Conservation (phyloP, 37 sponge, comb jelly and placozoan species). For the Lycopodina hypogea region DNA sequence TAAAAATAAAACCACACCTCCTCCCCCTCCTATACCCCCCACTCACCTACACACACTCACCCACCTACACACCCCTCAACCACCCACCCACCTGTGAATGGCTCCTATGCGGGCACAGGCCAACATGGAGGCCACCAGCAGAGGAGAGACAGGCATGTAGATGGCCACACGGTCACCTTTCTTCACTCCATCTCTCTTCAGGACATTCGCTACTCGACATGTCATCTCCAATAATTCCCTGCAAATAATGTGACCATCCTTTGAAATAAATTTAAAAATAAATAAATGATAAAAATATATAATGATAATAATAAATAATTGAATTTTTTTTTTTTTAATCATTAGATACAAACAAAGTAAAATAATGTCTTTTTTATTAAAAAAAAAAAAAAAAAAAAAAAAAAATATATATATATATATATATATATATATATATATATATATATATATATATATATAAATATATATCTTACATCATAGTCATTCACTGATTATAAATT, state of each 20-base stretch:
- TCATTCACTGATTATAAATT: too few relatives aligned
- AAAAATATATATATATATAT: too few relatives aligned
- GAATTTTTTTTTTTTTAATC: too few relatives aligned
- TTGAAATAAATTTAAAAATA: neutral
- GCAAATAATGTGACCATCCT: neutral
- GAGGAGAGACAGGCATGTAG: conserved; percentile 88
- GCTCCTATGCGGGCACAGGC: conserved; percentile 97
- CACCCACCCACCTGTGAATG: conserved; percentile 72
- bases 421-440: too few relatives aligned
- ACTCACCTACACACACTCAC: too few relatives aligned
- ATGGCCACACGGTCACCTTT: conserved; percentile 93
- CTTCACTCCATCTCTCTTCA: conserved; percentile 85
- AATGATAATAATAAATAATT: too few relatives aligned
- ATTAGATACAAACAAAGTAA: too few relatives aligned
- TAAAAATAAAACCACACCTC: neutral
- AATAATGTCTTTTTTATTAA: too few relatives aligned
- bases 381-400: too few relatives aligned
- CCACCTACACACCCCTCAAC: too few relatives aligned
- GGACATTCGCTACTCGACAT: conserved; percentile 80
- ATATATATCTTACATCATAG: too few relatives aligned
- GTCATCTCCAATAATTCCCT: conserved; percentile 84
- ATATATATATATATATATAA: too few relatives aligned
- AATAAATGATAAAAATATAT: neutral
- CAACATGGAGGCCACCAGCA: conserved; percentile 80
- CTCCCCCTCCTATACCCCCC: neutral